Evolutionary conservation across 2,888 invertebrate species (phyloP).

Genomic region (Troides aeacus): DNA sequence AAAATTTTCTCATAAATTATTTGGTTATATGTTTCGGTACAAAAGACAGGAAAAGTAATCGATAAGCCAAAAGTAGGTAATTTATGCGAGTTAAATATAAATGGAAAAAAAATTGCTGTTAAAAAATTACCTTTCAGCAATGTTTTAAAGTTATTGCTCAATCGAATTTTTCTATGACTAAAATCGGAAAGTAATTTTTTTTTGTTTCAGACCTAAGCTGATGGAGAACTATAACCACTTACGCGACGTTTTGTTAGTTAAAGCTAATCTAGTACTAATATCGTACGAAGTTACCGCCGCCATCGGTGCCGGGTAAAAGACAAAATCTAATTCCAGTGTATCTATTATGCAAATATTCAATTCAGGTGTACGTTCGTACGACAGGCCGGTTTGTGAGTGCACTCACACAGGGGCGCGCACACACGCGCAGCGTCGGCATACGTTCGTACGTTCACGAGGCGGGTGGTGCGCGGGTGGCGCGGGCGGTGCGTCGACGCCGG

Average conservation of each 20-base stretch:
- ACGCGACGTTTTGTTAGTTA: neutral
- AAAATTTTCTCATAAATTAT: no score
- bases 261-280: neutral
- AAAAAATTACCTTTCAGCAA: no score
- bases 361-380: slow-evolving; percentile 36
- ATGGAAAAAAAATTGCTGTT: no score
- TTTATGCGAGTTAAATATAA: no score
- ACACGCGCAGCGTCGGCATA: slow-evolving; percentile 31
- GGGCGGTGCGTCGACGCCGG: slow-evolving; percentile 46
- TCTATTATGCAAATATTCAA: slow-evolving; percentile 45
- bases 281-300: neutral
- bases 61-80: no score
- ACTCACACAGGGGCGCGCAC: slow-evolving; percentile 42
- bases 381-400: slow-evolving; percentile 38
- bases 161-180: no score
- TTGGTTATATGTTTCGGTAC: no score
- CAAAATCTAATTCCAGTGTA: slow-evolving; percentile 28
- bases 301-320: slow-evolving; percentile 5
- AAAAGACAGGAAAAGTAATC: no score
- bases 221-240: neutral
- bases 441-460: slow-evolving; percentile 34
- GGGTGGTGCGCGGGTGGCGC: slow-evolving; percentile 40
- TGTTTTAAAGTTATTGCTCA: no score
- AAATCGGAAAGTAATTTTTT: no score
- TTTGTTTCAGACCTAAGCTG: no score